Evolutionary conservation across 2,888 invertebrate species (phyloP).

Genomic region (Patella ulyssiponensis): DNA sequence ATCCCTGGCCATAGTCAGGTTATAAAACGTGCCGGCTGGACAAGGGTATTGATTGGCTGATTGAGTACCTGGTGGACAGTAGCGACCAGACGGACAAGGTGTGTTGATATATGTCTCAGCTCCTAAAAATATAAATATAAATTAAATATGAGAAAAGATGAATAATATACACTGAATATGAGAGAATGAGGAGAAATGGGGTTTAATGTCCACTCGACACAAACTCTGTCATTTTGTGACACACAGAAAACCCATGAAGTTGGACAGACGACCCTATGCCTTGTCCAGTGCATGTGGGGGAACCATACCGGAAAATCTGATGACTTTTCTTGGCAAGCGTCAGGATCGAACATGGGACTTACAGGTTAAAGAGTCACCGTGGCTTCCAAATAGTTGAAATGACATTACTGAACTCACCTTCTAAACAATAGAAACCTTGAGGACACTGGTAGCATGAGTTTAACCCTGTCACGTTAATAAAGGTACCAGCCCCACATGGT

Average conservation of each 20-base stretch:
- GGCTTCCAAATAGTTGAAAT: too few species aligned
- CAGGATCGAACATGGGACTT: too few species aligned
- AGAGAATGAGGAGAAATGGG: too few species aligned
- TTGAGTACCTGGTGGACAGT: constrained; percentile 64
- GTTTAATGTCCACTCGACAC: too few species aligned
- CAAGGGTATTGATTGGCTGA: constrained; percentile 58
- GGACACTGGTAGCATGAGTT: constrained; percentile 62
- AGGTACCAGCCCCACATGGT: constrained; percentile 62
- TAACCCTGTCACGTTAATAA: constrained; percentile 58
- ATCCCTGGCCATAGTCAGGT: constrained; percentile 55
- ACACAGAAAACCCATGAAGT: too few species aligned
- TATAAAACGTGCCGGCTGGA: constrained; percentile 64
- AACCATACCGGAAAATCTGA: too few species aligned
- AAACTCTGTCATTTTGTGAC: too few species aligned
- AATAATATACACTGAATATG: not conserved
- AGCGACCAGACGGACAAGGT: constrained; percentile 65
- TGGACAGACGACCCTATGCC: too few species aligned
- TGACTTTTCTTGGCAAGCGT: too few species aligned
- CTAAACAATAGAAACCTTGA: constrained; percentile 66
- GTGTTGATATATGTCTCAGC: constrained; percentile 54
- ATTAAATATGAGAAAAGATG: not conserved
- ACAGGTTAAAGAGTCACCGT: too few species aligned
- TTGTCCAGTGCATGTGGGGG: too few species aligned
- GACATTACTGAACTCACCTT: constrained; percentile 41
- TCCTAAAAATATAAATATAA: constrained; percentile 43